Evolutionary conservation across 1,140 invertebrate genomes (phyloP), one percentile per base, ranked within the genome.

Genomic region (honey bee (Apis mellifera)): DNA sequence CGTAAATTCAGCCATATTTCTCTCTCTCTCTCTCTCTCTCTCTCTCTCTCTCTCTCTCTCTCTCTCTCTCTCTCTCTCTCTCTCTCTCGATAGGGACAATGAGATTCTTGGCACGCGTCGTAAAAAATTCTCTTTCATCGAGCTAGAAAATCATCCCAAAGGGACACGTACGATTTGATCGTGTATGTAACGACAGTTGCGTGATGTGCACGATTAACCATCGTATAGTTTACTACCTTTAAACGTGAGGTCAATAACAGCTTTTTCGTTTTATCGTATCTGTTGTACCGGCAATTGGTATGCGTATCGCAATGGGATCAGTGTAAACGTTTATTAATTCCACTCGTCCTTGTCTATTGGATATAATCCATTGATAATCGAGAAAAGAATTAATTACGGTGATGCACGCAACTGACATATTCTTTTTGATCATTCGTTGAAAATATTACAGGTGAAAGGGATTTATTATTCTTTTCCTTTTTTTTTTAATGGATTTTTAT

Each of bases 121-220:
- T 65, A 80, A 86, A 73, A 79, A 86, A 71, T 81, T 88, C 87
- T 88, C 86, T 88, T 87, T 88, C 84, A 84, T 86, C 65, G 80
- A 60, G 65, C 66, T 66, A 68, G 52, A 15, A 73, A 85, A 85
- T 84, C 23, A 54, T 50, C 74, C 57, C 60, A 21, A 84, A 82
- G 78, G 86, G 76, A 84, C 71, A 70, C 50, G 32, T 42, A 42
- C 9, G 73, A 54, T 21, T 55, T 62, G 54, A 68, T 71, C 55
- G 64, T 54, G 65, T 86, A 69, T 54, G 57, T n/a, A 42, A 26
- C 15, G 60, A 62, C 26, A 64, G 17, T 52, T 52, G 62, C 48
- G 62, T 80, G 12, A 71, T 69, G 42, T 48, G 78, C 21, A 70
- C 57, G 42, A n/a, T 42, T 3, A 42, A n/a, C 64, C 21, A 55